Evolutionary conservation across 2,888 invertebrate genomes (phyloP), one percentile per base, ranked within the genome.

Genomic region (Steinernema carpocapsae): DNA sequence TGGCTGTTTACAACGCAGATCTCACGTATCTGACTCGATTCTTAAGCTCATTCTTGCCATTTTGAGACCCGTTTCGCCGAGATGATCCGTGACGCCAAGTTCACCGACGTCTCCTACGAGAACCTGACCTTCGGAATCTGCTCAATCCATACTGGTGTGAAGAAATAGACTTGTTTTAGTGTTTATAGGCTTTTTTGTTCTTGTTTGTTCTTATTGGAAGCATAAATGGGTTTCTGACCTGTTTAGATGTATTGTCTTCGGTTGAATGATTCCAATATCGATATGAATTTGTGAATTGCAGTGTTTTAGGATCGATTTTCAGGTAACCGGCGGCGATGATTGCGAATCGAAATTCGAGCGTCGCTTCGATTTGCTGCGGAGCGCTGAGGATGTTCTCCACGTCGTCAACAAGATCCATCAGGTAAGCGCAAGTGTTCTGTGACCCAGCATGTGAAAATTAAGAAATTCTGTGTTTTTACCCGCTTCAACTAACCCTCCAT

Each of bases 81-180:
- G 1, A 94, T 97, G 93, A 95, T 99, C 71, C 91, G 93, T 87
- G 89, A 91, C 42, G 94, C 94, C 0, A 97, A 97, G 6, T 99
- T 99, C 89, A 90, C 92, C 52, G 91, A 92, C 86, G 95, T 94
- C 0, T 91, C 91, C 0, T 95, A 94, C 88, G 94, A 94, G 89
- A 96, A 97, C 90, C 89, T 97, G 74, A 92, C 93, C 0, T 92
- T 93, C 85, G 99, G 99, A 0, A 91, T 95, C 3, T 94, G 94
- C 77, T 93, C 96, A 64, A 95, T 99, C 88, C 97, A 99, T 89
- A 82, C 80, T 17, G 86, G 84, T 26, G 77, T 76, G 14, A 84
- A 84, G 64, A 76, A 76, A 48, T 72, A 52, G 42, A 17, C 37
- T 72, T 45, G 32, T 42, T 19, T 56, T 32, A 32, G 42, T 42